Base-by-base conservation (phyloP, 2,888 invertebrate genomes). In the Cancer borealis region DNA sequence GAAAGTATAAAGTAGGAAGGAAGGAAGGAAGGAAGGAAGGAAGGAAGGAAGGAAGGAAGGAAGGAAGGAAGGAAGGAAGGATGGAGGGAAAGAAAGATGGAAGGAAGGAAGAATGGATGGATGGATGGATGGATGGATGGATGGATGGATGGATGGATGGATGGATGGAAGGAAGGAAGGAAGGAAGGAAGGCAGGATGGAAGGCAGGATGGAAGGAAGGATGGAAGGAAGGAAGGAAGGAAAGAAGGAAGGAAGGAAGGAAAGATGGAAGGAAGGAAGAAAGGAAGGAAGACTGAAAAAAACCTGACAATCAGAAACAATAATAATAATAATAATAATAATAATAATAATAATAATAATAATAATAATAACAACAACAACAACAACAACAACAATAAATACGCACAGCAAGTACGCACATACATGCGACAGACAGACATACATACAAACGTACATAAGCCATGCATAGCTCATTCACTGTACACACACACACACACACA, bases 31-130 rank as follows among this genome's bases (percentile, higher is more conserved):
- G 84, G 84, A 84, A 26, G n/a, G 84, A 30, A 84, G 30, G 87
- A 87, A 87, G 87, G 87, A 45, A 8, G 87, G 87, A 30, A 14
- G 87, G 87, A 45, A 14, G 87, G 87, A 87, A 39, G 45, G 39
- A 87, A 14, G 45, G 87, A 45, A 39, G 87, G 39, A 87, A 3
- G 14, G 45, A 30, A 0, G 39, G 39, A 66, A 3, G 14, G 21
- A 21, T 8, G 87, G 39, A 39, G 4, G 39, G 21, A 39, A 8
- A 8, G 39, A 30, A 0, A 39, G 39, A 87, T 12, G 10, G 17
- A 39, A 39, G 4, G 39, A 87, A 17, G 14, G 30, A 30, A 17
- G 12, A 12, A 39, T 2, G 21, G 39, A 21, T 2, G 21, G 45
- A 87, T 1, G 12, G 87, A 8, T 39, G 8, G 45, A 21, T 39